Conservation (phyloP, 2,797 vertebrate species). For the Hemitrygon akajei region DNA sequence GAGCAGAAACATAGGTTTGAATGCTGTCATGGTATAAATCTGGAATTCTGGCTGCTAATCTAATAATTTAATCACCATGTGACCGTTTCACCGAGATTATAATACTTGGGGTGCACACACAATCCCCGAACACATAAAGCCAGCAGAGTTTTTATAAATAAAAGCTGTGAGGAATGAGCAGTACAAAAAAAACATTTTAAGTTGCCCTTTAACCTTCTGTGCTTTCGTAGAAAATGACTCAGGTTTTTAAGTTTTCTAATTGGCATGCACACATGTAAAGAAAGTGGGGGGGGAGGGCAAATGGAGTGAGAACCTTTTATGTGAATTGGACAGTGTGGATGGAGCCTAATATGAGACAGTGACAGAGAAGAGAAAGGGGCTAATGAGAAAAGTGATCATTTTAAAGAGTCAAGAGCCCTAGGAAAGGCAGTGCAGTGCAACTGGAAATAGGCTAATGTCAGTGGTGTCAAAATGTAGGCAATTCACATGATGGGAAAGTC, state of each 20-base stretch:
- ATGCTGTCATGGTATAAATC: too few species aligned
- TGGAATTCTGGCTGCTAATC: too few species aligned
- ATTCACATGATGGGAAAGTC: too few species aligned
- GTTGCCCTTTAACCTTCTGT: neutral
- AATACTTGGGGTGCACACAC: too few species aligned
- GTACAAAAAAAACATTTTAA: neutral
- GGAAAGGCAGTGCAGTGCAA: neutral
- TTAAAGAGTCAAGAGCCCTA: too few species aligned
- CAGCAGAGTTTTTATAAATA: neutral
- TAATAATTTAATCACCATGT: too few species aligned
- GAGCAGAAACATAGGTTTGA: too few species aligned
- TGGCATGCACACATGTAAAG: neutral
- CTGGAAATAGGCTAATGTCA: too few species aligned
- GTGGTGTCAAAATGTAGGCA: too few species aligned
- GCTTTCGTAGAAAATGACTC: neutral
- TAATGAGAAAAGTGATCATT: neutral
- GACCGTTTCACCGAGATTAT: too few species aligned
- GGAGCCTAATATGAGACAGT: neutral
- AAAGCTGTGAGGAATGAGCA: neutral
- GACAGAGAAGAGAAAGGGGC: neutral
- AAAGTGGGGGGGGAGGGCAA: neutral
- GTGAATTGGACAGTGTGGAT: neutral
- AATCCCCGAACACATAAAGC: too few species aligned
- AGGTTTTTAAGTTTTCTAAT: neutral
- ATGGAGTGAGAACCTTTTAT: neutral